These are phyloP conservation scores for Ceuthmochares aereus DNA, from an alignment of 2,113 vertebrate genomes.

Conservation along the genomic window DNA sequence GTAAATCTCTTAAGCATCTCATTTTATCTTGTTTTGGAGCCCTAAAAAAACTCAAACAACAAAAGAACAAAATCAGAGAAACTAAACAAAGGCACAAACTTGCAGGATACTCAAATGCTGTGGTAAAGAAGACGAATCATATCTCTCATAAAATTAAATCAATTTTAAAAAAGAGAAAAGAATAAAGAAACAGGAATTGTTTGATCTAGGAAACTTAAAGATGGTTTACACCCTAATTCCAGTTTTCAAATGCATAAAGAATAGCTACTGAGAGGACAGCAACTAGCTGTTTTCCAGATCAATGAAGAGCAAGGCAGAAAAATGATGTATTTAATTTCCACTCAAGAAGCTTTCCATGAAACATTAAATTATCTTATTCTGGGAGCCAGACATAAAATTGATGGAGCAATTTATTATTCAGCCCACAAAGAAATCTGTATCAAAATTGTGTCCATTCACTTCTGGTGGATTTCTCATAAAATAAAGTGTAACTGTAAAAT, in stretches of 20 bases:
- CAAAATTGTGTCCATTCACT: background rate
- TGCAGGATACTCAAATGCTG: background rate
- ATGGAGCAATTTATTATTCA: slow-evolving; percentile 33
- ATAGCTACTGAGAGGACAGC: background rate
- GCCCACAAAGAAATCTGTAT: background rate
- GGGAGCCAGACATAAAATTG: background rate
- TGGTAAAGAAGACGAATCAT: background rate
- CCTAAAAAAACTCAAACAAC: background rate
- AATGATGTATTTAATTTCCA: background rate
- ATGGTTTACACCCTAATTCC: background rate
- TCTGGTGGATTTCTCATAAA: background rate
- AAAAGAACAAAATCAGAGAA: background rate
- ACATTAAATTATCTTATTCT: background rate
- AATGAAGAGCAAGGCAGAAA: slow-evolving; percentile 8
- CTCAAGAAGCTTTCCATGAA: background rate
- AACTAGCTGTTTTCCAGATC: background rate
- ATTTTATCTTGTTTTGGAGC: background rate
- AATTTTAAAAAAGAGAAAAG: background rate
- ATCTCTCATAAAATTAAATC: background rate
- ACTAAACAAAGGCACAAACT: background rate
- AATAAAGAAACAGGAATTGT: background rate
- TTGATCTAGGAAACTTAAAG: background rate
- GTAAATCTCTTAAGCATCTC: background rate
- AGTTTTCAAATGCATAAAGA: background rate
- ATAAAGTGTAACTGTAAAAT: background rate